Evolutionary conservation across 2,888 invertebrate genomes (phyloP).

Genomic region (Branchellion lobata): DNA sequence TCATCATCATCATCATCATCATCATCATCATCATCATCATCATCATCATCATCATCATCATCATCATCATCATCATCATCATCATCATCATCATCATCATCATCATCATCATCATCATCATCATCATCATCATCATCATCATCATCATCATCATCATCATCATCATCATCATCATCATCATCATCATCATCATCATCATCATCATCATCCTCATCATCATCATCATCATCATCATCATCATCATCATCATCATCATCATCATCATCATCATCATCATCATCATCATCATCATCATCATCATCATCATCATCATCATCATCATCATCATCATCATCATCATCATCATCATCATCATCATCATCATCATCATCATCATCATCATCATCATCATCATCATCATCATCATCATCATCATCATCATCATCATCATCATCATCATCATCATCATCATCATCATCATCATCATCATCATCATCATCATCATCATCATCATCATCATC

Average conservation of each 20-base stretch:
- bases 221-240: constrained; percentile 12
- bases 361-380: constrained; percentile 34
- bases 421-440: constrained; percentile 37
- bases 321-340: constrained; percentile 26
- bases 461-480: constrained; percentile 6
- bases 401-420: constrained; percentile 39
- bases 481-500: constrained; percentile 24
- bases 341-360: constrained; percentile 32
- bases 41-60: constrained; percentile 37
- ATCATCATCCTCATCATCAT: constrained; percentile 16
- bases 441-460: constrained; percentile 31
- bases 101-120: constrained; percentile 12
- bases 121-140: constrained; percentile 25
- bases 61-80: constrained; percentile 28
- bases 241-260: constrained; percentile 19
- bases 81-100: constrained; percentile 15
- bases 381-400: constrained; percentile 15
- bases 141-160: constrained; percentile 35
- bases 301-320: constrained; percentile 33
- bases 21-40: constrained; percentile 38
- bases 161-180: constrained; percentile 39
- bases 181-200: constrained; percentile 17
- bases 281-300: constrained; percentile 34
- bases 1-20: constrained; percentile 17
- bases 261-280: constrained; percentile 36